Evolutionary conservation across 2,888 invertebrate genomes (phyloP).

Genomic region (Cinara cedri): DNA sequence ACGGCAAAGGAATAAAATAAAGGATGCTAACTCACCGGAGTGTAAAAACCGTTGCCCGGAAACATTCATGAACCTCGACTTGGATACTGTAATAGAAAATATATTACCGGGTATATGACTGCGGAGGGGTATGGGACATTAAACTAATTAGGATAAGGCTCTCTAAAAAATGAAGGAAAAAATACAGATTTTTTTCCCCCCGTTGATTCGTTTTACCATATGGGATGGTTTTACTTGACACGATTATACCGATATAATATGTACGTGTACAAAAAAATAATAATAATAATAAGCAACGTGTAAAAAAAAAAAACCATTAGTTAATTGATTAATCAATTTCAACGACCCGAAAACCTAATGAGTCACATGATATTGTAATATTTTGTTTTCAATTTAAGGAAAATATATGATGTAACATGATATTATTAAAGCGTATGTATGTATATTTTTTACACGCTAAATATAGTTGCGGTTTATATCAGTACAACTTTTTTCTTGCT

Average conservation of each 20-base stretch:
- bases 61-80: slow-evolving; percentile 49
- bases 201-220: slow-evolving; percentile 24
- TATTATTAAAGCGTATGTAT: too few species aligned
- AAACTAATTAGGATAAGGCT: slow-evolving; percentile 53
- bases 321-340: slow-evolving; percentile 28
- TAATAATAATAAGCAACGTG: slow-evolving; percentile 1
- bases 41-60: slow-evolving; percentile 45
- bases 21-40: slow-evolving; percentile 8
- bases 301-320: slow-evolving; percentile 31
- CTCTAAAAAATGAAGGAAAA: slow-evolving; percentile 35
- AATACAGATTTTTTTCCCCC: slow-evolving; percentile 18
- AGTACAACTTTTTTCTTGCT: too few species aligned
- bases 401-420: too few species aligned
- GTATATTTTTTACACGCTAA: too few species aligned
- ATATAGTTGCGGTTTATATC: too few species aligned
- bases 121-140: slow-evolving; percentile 27
- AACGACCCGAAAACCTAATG: neutral
- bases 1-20: slow-evolving; percentile 10
- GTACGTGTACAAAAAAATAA: neutral
- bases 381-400: too few species aligned
- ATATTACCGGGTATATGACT: slow-evolving; percentile 10
- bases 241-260: neutral
- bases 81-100: slow-evolving; percentile 45
- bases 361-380: neutral
- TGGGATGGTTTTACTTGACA: slow-evolving; percentile 25